A percentile compares a stretch with the other conserved stretches of the same genome.
These are phyloP conservation scores for Chiloscyllium plagiosum DNA, from an alignment of 2,113 vertebrate genomes.

Conservation along the genomic window DNA sequence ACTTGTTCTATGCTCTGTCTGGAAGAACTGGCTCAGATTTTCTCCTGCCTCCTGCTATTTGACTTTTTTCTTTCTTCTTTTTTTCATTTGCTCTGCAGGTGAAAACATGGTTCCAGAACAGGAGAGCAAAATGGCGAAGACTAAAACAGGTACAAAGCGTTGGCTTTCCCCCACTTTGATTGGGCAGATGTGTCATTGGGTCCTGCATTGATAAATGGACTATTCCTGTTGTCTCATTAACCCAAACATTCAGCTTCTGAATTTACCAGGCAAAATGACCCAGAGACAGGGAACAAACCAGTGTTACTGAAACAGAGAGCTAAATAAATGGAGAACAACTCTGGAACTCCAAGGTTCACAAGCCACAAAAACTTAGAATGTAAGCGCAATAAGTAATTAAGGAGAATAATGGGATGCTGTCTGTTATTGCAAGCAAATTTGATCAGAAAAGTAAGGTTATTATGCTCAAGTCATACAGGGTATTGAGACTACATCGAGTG, in stretches of 20 bases:
- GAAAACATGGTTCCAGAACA: constrained; percentile 34
- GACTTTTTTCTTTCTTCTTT: background rate
- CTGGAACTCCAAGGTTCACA: too few relatives aligned
- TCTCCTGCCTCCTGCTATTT: background rate
- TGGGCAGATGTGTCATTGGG: background rate
- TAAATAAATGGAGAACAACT: too few relatives aligned
- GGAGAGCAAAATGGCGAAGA: constrained; percentile 29
- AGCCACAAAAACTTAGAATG: too few relatives aligned
- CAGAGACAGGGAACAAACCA: background rate
- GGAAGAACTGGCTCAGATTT: background rate
- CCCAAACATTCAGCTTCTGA: background rate
- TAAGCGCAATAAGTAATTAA: too few relatives aligned
- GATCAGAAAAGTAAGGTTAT: too few relatives aligned
- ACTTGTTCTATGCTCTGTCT: background rate
- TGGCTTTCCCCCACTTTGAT: background rate
- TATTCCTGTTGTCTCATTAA: background rate
- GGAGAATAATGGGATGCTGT: too few relatives aligned
- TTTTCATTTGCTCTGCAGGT: background rate
- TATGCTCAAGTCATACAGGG: too few relatives aligned
- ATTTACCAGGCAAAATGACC: background rate
- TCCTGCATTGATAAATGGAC: too few relatives aligned
- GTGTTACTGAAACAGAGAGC: too few relatives aligned
- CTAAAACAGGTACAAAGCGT: constrained; percentile 5
- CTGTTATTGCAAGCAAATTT: too few relatives aligned
- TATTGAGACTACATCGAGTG: too few relatives aligned